Evolutionary conservation across 1,140 invertebrate species (phyloP), one percentile per base, ranked within the genome.

Genomic region (Diachasma alloeum): DNA sequence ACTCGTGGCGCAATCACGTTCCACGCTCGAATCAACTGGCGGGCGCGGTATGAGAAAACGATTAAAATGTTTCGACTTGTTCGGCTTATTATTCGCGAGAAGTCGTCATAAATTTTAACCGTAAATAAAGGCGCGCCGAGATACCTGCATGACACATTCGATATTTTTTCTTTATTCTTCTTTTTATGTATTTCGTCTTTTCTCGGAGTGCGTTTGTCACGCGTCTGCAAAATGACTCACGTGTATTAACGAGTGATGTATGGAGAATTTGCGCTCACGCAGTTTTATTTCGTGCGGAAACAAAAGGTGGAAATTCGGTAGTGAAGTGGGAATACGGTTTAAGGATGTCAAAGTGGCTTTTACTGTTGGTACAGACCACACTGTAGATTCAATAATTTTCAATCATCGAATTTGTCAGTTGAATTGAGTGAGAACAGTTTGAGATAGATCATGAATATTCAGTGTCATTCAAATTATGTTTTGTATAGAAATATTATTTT

Each of bases 111-210:
- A 68, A 68, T 37, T 68, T 68, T 53, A 9, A 4, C 48, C 66
- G 31, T 68, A 68, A 68, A 68, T 68, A 68, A 68, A 68, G 66
- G 66, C 66, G 66, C 66, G 66, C n/a, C 66, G 31, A 37, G 66
- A 37, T 68, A 68, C 31, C 10, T 17, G n/a, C 10, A 42, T 68
- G 26, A 68, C 36, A 68, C 36, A 68, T 39, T 26, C 26, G 6
- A 31, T 31, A 15, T 31, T 31, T 66, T 66, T 36, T 66, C 31
- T 15, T 15, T 6, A 4, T 68, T 68, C 6, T 19, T 39, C 15
- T 26, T 63, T 39, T 15, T 39, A 17, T 39, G 13, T 68, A 17
- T 36, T 68, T 68, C 36, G 4, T 36, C 22, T 31, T 66, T 66
- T 13, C 15, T 59, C 10, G 17, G 53, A 59, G n/a, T 19, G 11